Evolutionary conservation across 1,140 invertebrate genomes (phyloP).

Genomic region (Stratiolaelaps scimitus): DNA sequence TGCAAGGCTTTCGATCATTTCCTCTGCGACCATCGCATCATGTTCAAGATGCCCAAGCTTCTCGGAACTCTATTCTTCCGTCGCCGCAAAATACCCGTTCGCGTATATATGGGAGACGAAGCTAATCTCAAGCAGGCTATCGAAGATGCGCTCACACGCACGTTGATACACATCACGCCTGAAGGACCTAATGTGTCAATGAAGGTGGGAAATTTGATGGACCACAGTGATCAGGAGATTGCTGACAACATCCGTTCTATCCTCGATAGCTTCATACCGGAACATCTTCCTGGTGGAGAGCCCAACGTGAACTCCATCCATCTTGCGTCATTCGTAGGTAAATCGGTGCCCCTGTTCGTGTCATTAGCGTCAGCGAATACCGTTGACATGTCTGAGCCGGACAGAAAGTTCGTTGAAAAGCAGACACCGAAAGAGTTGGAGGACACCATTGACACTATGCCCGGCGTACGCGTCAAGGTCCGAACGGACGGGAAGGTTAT

Average conservation of each 20-base stretch:
- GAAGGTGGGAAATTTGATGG: constrained; percentile 11
- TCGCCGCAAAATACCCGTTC: constrained; percentile 7
- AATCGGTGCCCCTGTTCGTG: not conserved
- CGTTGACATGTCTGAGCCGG: constrained; percentile 4
- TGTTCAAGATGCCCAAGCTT: constrained; percentile 15
- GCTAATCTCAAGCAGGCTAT: not conserved
- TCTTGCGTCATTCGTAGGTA: constrained; percentile 12
- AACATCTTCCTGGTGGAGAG: constrained; percentile 15
- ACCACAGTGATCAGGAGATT: constrained; percentile 7
- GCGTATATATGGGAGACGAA: constrained; percentile 11
- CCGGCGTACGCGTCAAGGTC: constrained; percentile 5
- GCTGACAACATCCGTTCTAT: constrained; percentile 2
- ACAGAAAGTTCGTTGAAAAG: constrained; percentile 7
- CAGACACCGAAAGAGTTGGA: constrained; percentile 19
- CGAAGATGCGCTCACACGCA: not conserved
- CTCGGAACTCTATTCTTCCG: constrained; percentile 11
- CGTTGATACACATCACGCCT: constrained; percentile 10
- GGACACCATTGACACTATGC: constrained; percentile 20
- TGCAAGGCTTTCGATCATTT: constrained; percentile 26
- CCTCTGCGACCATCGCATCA: constrained; percentile 18
- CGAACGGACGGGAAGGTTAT: constrained; percentile 16
- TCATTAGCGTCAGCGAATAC: constrained; percentile 1
- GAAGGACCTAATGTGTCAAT: constrained; percentile 17
- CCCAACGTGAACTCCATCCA: constrained; percentile 22
- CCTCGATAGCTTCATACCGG: constrained; percentile 12